These are phyloP conservation scores for Cyphomyrmex costatus DNA, from an alignment of 1,140 invertebrate genomes.

Conservation along the genomic window DNA sequence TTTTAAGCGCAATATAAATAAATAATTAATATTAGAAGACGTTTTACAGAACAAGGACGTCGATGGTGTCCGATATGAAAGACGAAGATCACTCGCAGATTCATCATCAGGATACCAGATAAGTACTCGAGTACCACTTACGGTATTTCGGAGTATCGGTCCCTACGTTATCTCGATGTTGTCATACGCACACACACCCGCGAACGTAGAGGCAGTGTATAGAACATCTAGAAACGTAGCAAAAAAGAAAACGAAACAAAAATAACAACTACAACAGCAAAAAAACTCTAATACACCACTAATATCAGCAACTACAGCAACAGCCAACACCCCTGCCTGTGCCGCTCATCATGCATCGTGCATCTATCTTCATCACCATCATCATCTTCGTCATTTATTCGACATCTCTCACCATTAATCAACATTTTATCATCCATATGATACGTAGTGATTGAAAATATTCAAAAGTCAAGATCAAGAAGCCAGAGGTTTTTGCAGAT, in stretches of 20 bases:
- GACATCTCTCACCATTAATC: constrained; percentile 43
- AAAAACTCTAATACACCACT: constrained; percentile 45
- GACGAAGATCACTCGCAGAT: constrained; percentile 61
- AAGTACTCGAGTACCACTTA: constrained; percentile 76
- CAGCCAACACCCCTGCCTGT: constrained; percentile 65
- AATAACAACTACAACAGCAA: constrained; percentile 51
- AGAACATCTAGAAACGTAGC: constrained; percentile 77
- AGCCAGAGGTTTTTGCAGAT: not conserved
- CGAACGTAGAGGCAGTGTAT: constrained; percentile 76
- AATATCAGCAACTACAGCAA: constrained; percentile 61
- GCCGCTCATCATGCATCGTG: constrained; percentile 60
- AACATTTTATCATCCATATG: constrained; percentile 57
- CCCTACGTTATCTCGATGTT: constrained; percentile 78
- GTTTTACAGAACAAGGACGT: constrained; percentile 50
- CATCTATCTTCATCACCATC: constrained; percentile 63
- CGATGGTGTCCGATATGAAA: constrained; percentile 29
- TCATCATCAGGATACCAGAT: constrained; percentile 77
- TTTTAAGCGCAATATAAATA: not conserved
- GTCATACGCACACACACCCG: constrained; percentile 76
- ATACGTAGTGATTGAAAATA: constrained; percentile 20
- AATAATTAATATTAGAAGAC: not conserved
- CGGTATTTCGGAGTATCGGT: constrained; percentile 63
- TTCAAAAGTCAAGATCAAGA: not conserved
- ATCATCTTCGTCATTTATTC: constrained; percentile 68
- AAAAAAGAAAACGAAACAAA: constrained; percentile 40